phyloP scores from a whole-genome alignment of 2,888 invertebrate species.

The Cotesia congregata region DNA sequence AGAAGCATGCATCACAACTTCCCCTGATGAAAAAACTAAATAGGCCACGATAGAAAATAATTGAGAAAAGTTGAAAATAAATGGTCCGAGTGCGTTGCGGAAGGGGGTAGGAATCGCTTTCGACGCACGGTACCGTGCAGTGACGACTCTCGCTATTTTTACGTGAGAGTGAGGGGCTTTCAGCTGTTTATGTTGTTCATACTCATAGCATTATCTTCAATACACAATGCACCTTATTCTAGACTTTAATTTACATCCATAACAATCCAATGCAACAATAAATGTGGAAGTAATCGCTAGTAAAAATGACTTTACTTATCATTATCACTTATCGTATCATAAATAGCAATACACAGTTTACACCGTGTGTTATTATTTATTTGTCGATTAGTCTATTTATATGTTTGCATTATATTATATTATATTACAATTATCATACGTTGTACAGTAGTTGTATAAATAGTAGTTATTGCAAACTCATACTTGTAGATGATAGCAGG shows the following conservation, averaged over 20 bases:
- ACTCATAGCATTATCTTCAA: too few species aligned
- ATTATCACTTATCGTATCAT: neutral
- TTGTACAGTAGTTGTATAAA: neutral
- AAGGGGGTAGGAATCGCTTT: constrained; percentile 52
- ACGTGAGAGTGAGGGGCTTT: constrained; percentile 34
- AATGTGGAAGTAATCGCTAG: too few species aligned
- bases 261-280: too few species aligned
- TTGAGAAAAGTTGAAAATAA: constrained; percentile 43
- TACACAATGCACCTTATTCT: too few species aligned
- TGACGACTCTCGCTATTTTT: constrained; percentile 54
- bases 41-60: constrained; percentile 19
- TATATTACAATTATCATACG: too few species aligned
- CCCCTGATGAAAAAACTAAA: constrained; percentile 14
- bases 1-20: too few species aligned
- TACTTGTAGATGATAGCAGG: constrained; percentile 13
- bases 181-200: neutral
- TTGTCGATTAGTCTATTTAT: neutral
- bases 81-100: constrained; percentile 35
- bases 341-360: neutral
- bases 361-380: too few species aligned
- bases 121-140: constrained; percentile 43
- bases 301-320: too few species aligned
- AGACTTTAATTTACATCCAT: too few species aligned
- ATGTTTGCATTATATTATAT: neutral
- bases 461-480: neutral